Evolutionary conservation across 2,797 vertebrate species (phyloP), one percentile per base, ranked within the genome.

Genomic region (Tenualosa ilisha): DNA sequence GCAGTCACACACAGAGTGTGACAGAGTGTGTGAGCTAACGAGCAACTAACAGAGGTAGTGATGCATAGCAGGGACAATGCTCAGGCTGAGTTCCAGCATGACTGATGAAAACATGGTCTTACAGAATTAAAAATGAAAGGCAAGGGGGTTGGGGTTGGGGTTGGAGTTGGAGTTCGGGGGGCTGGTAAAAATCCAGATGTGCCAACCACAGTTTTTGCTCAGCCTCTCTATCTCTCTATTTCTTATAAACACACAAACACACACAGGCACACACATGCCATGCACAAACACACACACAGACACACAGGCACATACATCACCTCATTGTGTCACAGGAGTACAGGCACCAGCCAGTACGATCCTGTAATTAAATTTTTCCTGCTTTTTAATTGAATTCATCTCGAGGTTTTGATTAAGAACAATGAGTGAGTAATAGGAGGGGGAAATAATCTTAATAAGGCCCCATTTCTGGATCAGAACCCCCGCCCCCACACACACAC

Each of bases 371-470:
- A 89, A 91, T 89, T 87, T 59, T 4, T 8, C 31, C 81, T 83
- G 82, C 87, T 65, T 91, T 93, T 93, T 89, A 89, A 88, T 91
- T 92, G 61, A 90, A 89, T 91, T 91, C 87, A 91, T 93, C 92
- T 91, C 84, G 87, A 93, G 90, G 88, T 91, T 94, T 89, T 91
- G 88, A 93, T 94, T 92, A 91, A 92, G 90, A 92, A 92, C 90
- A 92, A 92, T 91, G 88, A 86, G 89, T 88, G 20, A 56, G 88
- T 89, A 92, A 91, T 87, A 85, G 87, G 63, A 92, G 88, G 84
- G 46, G 87, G 84, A 91, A 93, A 89, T 84, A 84, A 90, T 89
- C 88, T 89, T 91, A 91, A 93, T 93, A 89, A 89, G 90, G 89
- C 87, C 86, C 85, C 88, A 91, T 90, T 92, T 93, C 89, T 89